Conservation (phyloP, 2,113 vertebrate genomes). For the Sinocyclocheilus rhinocerous region DNA sequence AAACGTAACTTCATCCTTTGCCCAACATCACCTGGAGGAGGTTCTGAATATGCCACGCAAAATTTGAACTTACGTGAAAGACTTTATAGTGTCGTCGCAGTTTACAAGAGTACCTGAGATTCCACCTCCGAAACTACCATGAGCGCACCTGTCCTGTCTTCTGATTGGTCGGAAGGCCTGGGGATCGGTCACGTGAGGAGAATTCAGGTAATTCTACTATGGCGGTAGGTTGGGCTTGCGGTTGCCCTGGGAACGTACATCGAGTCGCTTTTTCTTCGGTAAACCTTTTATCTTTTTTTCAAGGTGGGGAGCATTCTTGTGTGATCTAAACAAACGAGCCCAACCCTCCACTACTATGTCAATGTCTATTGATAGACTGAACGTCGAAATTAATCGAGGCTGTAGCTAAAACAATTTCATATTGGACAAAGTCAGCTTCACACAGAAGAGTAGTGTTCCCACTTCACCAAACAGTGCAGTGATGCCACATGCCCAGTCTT, state of each 20-base stretch:
- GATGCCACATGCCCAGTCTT: neutral
- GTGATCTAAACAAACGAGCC: slow-evolving; percentile 37
- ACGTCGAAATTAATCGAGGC: neutral
- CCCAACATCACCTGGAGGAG: neutral
- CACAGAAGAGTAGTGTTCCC: slow-evolving; percentile 32
- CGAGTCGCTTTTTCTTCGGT: slow-evolving; percentile 42
- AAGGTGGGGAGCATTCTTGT: slow-evolving; percentile 52
- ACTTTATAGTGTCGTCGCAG: slow-evolving; percentile 51
- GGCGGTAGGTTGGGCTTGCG: slow-evolving; percentile 25
- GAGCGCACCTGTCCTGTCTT: slow-evolving; percentile 52
- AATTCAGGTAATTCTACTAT: slow-evolving; percentile 52
- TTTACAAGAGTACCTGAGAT: slow-evolving; percentile 45
- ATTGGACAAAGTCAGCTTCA: neutral
- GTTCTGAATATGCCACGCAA: neutral
- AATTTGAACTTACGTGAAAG: slow-evolving; percentile 5
- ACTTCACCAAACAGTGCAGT: neutral
- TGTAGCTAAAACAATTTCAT: neutral
- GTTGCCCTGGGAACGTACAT: slow-evolving; percentile 46
- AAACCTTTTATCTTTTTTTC: slow-evolving; percentile 20
- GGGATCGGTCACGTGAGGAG: slow-evolving; percentile 54
- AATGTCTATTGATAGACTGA: slow-evolving; percentile 1
- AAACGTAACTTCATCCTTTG: slow-evolving; percentile 6
- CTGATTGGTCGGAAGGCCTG: slow-evolving; percentile 48
- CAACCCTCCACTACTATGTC: slow-evolving; percentile 45
- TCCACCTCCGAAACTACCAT: slow-evolving; percentile 61